phyloP scores from a whole-genome alignment of 1,140 invertebrate genomes.

The Drosophila bifasciata region DNA sequence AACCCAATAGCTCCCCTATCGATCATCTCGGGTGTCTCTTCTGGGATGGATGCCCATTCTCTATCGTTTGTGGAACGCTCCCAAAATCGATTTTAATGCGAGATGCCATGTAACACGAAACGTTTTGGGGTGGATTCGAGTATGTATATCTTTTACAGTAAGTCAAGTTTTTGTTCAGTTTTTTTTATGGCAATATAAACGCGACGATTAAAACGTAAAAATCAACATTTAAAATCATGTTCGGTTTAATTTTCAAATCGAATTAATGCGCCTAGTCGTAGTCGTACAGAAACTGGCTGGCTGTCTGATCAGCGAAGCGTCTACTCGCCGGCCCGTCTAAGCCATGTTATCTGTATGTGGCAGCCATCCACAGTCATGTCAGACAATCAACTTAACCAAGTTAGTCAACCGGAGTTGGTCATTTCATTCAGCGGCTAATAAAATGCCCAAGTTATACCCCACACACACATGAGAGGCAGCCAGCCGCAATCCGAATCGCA shows the following conservation, averaged over 20 bases:
- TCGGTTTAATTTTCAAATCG: slow-evolving; percentile 77
- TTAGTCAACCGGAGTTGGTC: slow-evolving; percentile 80
- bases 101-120: slow-evolving; percentile 70
- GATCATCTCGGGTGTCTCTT: slow-evolving; percentile 51
- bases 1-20: slow-evolving; percentile 52
- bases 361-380: slow-evolving; percentile 76
- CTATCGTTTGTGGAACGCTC: slow-evolving; percentile 20
- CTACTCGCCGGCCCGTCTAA: slow-evolving; percentile 28
- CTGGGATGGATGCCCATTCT: slow-evolving; percentile 9
- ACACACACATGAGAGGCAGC: slow-evolving; percentile 60
- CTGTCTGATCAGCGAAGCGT: slow-evolving; percentile 52
- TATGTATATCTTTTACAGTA: slow-evolving; percentile 36
- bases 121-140: slow-evolving; percentile 31
- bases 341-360: slow-evolving; percentile 25
- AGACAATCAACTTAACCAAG: slow-evolving; percentile 82
- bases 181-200: slow-evolving; percentile 81
- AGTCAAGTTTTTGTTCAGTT: slow-evolving; percentile 59
- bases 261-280: slow-evolving; percentile 56
- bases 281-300: slow-evolving; percentile 56
- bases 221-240: slow-evolving; percentile 82
- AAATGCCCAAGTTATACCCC: slow-evolving; percentile 82
- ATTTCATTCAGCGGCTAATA: slow-evolving; percentile 82
- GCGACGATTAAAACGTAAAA: slow-evolving; percentile 81
- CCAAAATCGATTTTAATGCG: slow-evolving; percentile 44
- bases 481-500: slow-evolving; percentile 3